Percentiles rank a stretch among this genome's conserved stretches.
phyloP scores from a whole-genome alignment of 2,797 vertebrate genomes.

The Microhierax caerulescens region DNA sequence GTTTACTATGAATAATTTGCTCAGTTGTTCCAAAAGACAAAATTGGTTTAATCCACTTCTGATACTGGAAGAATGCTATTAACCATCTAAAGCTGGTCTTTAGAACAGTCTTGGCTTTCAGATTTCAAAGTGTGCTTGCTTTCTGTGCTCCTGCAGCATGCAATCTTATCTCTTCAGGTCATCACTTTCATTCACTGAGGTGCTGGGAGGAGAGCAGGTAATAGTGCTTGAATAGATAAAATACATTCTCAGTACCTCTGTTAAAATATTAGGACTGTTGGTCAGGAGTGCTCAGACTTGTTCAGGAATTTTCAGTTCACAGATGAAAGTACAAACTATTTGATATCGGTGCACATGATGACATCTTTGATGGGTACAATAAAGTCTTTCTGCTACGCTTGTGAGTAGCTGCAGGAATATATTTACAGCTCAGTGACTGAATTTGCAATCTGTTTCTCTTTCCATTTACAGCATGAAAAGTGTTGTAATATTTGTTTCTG shows the following conservation, averaged over 20 bases:
- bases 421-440: constrained; percentile 34
- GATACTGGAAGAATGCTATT: background rate
- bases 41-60: background rate
- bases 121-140: background rate
- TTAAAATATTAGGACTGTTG: constrained; percentile 33
- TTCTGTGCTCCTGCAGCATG: background rate
- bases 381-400: background rate
- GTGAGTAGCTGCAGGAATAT: background rate
- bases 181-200: background rate
- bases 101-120: background rate
- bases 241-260: background rate
- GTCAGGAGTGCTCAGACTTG: background rate
- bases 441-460: constrained; percentile 30
- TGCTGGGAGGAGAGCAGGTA: background rate
- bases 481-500: constrained; percentile 11
- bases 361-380: constrained; percentile 25
- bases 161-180: constrained; percentile 7
- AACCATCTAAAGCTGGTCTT: background rate
- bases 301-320: constrained; percentile 22
- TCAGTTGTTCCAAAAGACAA: background rate
- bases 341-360: background rate
- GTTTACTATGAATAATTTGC: background rate
- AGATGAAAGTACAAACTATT: constrained; percentile 42
- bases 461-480: background rate
- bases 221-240: constrained; percentile 29